Conservation (phyloP, 2,888 invertebrate genomes). For the Napeogenes inachia region DNA sequence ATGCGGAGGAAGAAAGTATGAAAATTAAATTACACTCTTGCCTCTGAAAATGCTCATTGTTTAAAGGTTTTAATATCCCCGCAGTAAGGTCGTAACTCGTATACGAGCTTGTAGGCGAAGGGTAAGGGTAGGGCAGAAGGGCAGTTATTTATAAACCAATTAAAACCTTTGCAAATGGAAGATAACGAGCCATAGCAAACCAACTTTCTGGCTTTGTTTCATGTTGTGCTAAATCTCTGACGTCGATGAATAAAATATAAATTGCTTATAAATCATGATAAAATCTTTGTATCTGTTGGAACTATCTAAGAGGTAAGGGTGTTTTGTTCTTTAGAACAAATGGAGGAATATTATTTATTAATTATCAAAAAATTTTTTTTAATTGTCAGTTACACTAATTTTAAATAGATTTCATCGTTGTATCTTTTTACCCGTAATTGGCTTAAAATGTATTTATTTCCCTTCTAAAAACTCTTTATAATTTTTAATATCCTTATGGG, state of each 20-base stretch:
- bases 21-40: constrained; percentile 37
- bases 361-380: not conserved
- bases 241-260: constrained; percentile 14
- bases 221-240: constrained; percentile 22
- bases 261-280: constrained; percentile 13
- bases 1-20: constrained; percentile 29
- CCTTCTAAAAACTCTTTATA: too few relatives aligned
- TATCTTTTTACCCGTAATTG: too few relatives aligned
- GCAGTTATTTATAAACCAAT: constrained; percentile 75
- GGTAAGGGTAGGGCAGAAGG: constrained; percentile 42
- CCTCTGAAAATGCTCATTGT: constrained; percentile 47
- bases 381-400: too few relatives aligned
- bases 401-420: too few relatives aligned
- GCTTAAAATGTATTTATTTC: too few relatives aligned
- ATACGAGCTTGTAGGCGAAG: constrained; percentile 39
- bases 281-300: constrained; percentile 5
- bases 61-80: constrained; percentile 51
- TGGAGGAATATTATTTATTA: not conserved
- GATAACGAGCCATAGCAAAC: constrained; percentile 54
- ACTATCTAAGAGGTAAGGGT: not conserved
- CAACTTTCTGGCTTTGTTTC: constrained; percentile 43
- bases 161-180: constrained; percentile 63
- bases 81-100: constrained; percentile 63
- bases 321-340: not conserved
- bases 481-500: too few relatives aligned